These are phyloP conservation scores for Melanaphis sacchari DNA, from an alignment of 1,140 invertebrate genomes.

Conservation along the genomic window DNA sequence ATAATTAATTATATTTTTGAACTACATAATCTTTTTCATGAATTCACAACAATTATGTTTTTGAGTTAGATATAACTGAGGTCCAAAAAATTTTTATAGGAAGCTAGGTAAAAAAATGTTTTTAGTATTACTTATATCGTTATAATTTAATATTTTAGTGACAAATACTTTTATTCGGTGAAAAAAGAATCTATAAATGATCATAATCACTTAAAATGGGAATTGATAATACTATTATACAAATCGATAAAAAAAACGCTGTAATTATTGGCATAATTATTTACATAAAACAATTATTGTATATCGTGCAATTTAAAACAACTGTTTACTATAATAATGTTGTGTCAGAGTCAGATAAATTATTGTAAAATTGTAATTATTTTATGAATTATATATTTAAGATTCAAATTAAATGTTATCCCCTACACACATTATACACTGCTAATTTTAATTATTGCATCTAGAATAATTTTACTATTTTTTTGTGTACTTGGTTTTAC, in stretches of 20 bases:
- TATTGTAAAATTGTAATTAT: too few relatives aligned
- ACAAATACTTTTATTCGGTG: too few relatives aligned
- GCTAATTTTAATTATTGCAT: neutral
- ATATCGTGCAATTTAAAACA: too few relatives aligned
- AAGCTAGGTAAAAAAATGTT: too few relatives aligned
- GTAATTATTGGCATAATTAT: neutral
- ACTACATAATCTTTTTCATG: too few relatives aligned
- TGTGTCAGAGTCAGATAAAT: too few relatives aligned
- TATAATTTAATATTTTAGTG: too few relatives aligned
- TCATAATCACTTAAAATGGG: neutral
- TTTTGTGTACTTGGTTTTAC: neutral
- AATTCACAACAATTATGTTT: neutral
- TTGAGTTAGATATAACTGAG: neutral
- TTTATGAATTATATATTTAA: too few relatives aligned
- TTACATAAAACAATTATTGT: neutral
- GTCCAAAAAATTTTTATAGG: too few relatives aligned
- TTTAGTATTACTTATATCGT: too few relatives aligned
- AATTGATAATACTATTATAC: neutral
- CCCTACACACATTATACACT: neutral
- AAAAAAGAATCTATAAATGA: neutral
- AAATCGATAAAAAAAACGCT: neutral
- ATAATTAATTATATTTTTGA: too few relatives aligned
- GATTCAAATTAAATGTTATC: neutral
- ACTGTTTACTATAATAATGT: too few relatives aligned
- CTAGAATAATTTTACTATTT: neutral